Evolutionary conservation across 2,888 invertebrate species (phyloP), one percentile per base, ranked within the genome.

Genomic region (Mystacides longicornis): DNA sequence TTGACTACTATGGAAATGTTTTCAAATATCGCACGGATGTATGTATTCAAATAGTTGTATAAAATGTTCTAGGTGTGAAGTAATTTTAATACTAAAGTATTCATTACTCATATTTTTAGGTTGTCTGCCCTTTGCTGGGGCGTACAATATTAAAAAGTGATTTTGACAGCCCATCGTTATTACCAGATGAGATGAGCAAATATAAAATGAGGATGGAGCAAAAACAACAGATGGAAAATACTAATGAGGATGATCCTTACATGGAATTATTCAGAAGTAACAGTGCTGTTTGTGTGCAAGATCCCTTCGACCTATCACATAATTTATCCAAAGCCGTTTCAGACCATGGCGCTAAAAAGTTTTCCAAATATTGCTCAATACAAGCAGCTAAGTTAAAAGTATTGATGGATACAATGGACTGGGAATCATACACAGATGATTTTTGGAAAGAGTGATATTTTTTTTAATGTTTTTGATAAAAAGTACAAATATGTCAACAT

Each of bases 281-380:
- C 51, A 68, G 72, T 2, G 60, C 67, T 2, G 69, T 78, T 64
- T 77, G 76, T 55, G 65, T 80, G 21, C 79, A 79, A 64, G 79
- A 80, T 69, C 78, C 79, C 1, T 74, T 77, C 54, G 75, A 77
- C 64, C 66, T 79, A 21, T 71, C 71, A 37, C 72, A 73, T 59
- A 79, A 79, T 65, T 59, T 78, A 48, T 73, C 77, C 0, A 76
- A 73, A 63, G 71, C 69, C 27, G 70, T 71, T 23, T 62, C 63
- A 31, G 49, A 43, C 18, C 61, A 59, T 31, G 61, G 63, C n/a
- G 57, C 68, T 1, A 62, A 58, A 2, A 67, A 64, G 60, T 67
- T 71, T 47, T 66, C 64, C 57, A 64, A 57, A 23, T 63, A 66
- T 48, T 70, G 70, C 58, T 60, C 4, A 2, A 31, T 49, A n/a